Evolutionary conservation across 2,797 vertebrate species (phyloP), one percentile per base, ranked within the genome.

Genomic region (Chelon auratus): DNA sequence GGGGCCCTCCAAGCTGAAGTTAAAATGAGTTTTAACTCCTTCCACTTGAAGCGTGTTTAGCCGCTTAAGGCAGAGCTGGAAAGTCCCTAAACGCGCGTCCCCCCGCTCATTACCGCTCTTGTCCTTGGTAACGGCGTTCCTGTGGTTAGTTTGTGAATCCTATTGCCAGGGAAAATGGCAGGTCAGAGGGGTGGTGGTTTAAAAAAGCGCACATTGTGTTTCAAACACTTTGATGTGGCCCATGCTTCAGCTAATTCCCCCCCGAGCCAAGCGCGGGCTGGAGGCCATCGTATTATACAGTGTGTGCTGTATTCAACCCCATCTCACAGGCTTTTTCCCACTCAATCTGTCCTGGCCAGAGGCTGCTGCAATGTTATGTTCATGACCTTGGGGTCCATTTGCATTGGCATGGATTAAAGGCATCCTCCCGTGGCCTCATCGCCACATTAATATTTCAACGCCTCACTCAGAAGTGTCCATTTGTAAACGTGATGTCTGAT

Each of bases 361-460:
- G 80, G 81, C 88, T 20, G 83, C 69, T 70, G 65, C 75, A 47
- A 3, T 56, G 77, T 47, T 63, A 43, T 67, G 84, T 67, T 71
- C 1, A 58, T 87, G 87, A 90, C 90, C 87, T 88, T 85, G 87
- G 71, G 87, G 77, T 81, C 78, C 83, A 77, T 84, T 87, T 87
- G 87, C 90, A 85, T 86, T 62, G 78, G 80, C 78, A 42, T 59
- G 62, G 83, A 89, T 88, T 82, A 88, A 83, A 89, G 66, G 53
- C 78, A 24, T 68, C 81, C 63, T 83, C 72, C 72, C 75, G 73
- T 33, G 33, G 64, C 82, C 62, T 63, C 80, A 53, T 74, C 75
- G 15, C 53, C 37, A 45, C 84, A 83, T 88, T 86, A 80, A 82
- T 82, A 80, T 83, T 88, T 86, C 66, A 87, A 72, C 61, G 50